Percentiles rank a stretch among this genome's conserved stretches.
These are phyloP conservation scores for Theodoxus fluviatilis DNA, from an alignment of 2,888 invertebrate species.

Conservation along the genomic window DNA sequence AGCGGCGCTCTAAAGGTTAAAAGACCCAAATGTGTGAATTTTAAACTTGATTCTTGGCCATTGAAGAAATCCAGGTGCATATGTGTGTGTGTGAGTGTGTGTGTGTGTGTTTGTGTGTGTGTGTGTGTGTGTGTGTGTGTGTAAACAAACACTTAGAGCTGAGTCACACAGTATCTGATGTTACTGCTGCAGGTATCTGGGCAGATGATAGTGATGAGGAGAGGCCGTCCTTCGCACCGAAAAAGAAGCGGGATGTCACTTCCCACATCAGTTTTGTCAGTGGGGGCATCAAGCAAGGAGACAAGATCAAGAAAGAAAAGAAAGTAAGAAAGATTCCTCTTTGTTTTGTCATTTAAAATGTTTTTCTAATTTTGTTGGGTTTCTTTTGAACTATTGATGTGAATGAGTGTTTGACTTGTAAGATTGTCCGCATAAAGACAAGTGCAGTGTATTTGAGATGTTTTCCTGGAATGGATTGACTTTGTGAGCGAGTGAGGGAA, in stretches of 20 bases:
- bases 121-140: background rate
- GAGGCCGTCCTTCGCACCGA: constrained; percentile 37
- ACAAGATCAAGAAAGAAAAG: constrained; percentile 36
- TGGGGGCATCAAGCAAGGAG: constrained; percentile 52
- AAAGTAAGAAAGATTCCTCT: constrained; percentile 27
- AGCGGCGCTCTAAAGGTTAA: too few relatives aligned
- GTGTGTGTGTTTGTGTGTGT: background rate
- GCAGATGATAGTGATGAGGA: constrained; percentile 48
- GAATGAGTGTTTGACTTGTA: constrained; percentile 3
- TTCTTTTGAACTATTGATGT: constrained; percentile 26
- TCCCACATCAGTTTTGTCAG: constrained; percentile 54
- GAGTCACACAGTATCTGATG: too few relatives aligned
- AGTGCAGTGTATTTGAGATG: too few relatives aligned
- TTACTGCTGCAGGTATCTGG: constrained; percentile 48
- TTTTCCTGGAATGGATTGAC: too few relatives aligned
- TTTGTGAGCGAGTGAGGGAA: too few relatives aligned
- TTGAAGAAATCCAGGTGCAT: background rate
- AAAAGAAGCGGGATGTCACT: constrained; percentile 36
- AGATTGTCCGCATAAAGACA: background rate
- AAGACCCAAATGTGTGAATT: too few relatives aligned
- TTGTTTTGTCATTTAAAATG: background rate
- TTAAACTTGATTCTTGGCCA: too few relatives aligned
- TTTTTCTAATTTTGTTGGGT: background rate
- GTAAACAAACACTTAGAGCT: too few relatives aligned
- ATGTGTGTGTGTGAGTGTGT: background rate